Evolutionary conservation across 2,888 invertebrate species (phyloP).

Genomic region (Nemoura dubitans): DNA sequence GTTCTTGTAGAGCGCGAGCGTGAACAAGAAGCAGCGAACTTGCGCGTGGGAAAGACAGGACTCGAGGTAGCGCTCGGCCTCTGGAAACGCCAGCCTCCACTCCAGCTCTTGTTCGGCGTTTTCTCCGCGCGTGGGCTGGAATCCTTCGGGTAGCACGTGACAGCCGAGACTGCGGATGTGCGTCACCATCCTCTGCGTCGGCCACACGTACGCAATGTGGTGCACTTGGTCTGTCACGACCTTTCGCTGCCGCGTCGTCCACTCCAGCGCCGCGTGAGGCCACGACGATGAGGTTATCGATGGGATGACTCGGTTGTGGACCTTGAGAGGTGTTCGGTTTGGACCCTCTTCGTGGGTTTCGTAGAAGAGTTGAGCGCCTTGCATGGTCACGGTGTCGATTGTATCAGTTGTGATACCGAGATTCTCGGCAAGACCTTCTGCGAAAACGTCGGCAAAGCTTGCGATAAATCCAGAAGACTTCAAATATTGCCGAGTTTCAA

Average conservation of each 20-base stretch:
- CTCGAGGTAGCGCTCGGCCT: constrained; percentile 79
- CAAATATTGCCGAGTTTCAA: constrained; percentile 61
- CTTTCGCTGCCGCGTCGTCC: constrained; percentile 69
- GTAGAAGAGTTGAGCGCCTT: constrained; percentile 75
- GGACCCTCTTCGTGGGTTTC: constrained; percentile 56
- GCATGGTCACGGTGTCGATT: constrained; percentile 66
- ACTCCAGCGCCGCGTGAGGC: constrained; percentile 77
- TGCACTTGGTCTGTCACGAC: constrained; percentile 67
- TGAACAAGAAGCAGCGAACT: constrained; percentile 74
- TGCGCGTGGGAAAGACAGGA: constrained; percentile 76
- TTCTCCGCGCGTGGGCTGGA: constrained; percentile 68
- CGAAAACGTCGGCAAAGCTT: constrained; percentile 73
- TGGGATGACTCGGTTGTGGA: constrained; percentile 66
- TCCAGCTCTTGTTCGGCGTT: constrained; percentile 74
- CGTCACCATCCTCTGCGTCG: constrained; percentile 71
- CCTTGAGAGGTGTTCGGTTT: constrained; percentile 36
- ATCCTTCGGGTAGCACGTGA: constrained; percentile 76
- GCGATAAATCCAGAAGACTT: constrained; percentile 75
- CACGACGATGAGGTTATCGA: constrained; percentile 72
- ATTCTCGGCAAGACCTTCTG: constrained; percentile 66
- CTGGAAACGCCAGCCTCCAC: constrained; percentile 82
- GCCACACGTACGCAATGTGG: constrained; percentile 67
- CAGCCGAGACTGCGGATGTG: constrained; percentile 74
- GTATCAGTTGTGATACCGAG: constrained; percentile 67
- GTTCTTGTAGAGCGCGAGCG: constrained; percentile 74